Evolutionary conservation across 2,888 invertebrate species (phyloP).

Genomic region (Barypeithes pellucidus): DNA sequence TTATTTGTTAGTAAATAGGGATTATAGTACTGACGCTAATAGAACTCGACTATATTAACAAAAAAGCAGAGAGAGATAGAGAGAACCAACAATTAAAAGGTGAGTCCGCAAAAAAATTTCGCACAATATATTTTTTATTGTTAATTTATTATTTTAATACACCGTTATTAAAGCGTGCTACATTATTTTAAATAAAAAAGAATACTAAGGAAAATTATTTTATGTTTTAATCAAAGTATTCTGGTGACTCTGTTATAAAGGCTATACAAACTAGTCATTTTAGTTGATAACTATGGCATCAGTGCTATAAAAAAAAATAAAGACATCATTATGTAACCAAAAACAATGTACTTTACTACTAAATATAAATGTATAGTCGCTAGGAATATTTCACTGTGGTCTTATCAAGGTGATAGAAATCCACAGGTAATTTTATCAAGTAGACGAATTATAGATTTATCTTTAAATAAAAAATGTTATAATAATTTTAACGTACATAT

Average conservation of each 20-base stretch:
- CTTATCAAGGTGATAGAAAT: constrained; percentile 23
- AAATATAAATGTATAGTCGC: constrained; percentile 46
- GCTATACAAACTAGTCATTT: too few relatives aligned
- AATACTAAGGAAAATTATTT: not conserved
- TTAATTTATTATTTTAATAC: too few relatives aligned
- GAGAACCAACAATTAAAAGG: too few relatives aligned
- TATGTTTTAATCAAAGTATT: not conserved
- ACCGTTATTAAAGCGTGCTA: too few relatives aligned
- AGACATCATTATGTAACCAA: constrained; percentile 27
- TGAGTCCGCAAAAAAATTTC: too few relatives aligned
- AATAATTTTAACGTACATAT: constrained; percentile 49
- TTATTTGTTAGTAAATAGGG: constrained; percentile 66
- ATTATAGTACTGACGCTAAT: constrained; percentile 55
- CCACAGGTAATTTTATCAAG: constrained; percentile 36
- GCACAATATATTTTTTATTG: too few relatives aligned
- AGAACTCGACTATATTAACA: not conserved
- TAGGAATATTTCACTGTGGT: constrained; percentile 41
- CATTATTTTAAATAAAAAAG: too few relatives aligned
- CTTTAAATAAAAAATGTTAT: constrained; percentile 32
- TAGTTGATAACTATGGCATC: not conserved
- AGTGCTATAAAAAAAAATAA: constrained; percentile 9
- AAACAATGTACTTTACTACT: constrained; percentile 26
- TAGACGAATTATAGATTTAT: constrained; percentile 33
- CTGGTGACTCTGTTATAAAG: not conserved
- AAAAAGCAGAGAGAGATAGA: too few relatives aligned